Evolutionary conservation across 2,113 vertebrate species (phyloP), one percentile per base, ranked within the genome.

Genomic region (Campylomormyrus numenius): DNA sequence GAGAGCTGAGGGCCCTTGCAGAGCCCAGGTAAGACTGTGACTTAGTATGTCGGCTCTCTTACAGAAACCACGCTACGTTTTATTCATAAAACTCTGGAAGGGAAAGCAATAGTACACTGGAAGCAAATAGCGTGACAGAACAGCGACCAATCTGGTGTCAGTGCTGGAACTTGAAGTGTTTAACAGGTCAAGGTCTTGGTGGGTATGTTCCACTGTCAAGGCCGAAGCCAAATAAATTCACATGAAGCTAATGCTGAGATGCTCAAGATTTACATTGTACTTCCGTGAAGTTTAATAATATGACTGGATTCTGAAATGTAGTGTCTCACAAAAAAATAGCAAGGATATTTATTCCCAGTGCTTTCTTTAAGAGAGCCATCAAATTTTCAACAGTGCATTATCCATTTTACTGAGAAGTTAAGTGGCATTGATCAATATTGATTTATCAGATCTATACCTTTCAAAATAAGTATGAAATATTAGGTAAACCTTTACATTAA

Each of bases 11-110:
- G 48, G 24, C 31, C 53, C 42, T 53, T 85, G 50, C 80, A 58
- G 77, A 84, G 49, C 49, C 35, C 39, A n/a, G 92, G 94, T 94
- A 88, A 92, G 93, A 3, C 86, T 24, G 8, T 6, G 3, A 45
- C 21, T 66, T 42, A 85, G 39, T 3, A 9, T 48, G 45, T 48
- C 9, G 46, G 17, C 85, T 87, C n/a, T 52, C 21, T 31, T 48
- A 87, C 31, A 31, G 48, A 46, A 48, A 85, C 83, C 83, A 11
- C 46, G 15, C n/a, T 83, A 46, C 2, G 4, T 8, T 83, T 74
- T 31, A 15, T 58, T 58, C 52, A 53, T 24, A 58, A 58, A 24
- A 58, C 13, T 74, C 27, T 74, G 66, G 27, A 74, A 74, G 66
- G 66, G 66, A 74, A 74, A 74, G 4, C 66, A 5, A 35, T 35